Conservation (phyloP, 2,888 invertebrate genomes). For the Nomada flava region DNA sequence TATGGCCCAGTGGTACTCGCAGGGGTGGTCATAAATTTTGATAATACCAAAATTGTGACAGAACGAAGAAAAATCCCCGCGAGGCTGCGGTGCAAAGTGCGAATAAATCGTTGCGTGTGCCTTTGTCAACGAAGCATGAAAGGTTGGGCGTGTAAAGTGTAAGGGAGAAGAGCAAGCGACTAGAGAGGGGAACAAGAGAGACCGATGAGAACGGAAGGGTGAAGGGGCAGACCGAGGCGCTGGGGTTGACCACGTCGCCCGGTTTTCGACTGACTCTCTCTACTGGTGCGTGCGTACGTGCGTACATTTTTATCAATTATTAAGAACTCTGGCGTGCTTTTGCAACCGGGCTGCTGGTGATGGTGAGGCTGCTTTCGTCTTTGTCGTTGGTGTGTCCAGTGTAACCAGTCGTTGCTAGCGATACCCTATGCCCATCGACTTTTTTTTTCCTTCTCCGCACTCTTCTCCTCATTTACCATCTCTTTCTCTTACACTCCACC, state of each 20-base stretch:
- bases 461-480: background rate
- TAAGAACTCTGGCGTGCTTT: constrained; percentile 80
- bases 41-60: constrained; percentile 82
- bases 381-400: constrained; percentile 56
- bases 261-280: constrained; percentile 61
- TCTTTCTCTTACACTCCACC: background rate
- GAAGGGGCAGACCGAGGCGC: constrained; percentile 32
- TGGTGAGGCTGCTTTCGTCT: constrained; percentile 61
- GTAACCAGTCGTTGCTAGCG: constrained; percentile 60
- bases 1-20: constrained; percentile 27
- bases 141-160: constrained; percentile 44
- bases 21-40: constrained; percentile 80
- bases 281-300: constrained; percentile 70
- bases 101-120: constrained; percentile 82
- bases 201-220: constrained; percentile 8
- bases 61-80: constrained; percentile 82
- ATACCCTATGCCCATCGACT: constrained; percentile 70
- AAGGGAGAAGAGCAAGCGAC: constrained; percentile 14
- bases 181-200: constrained; percentile 13
- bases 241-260: constrained; percentile 62
- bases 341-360: constrained; percentile 48
- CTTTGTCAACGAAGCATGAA: constrained; percentile 78
- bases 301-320: constrained; percentile 84
- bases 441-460: constrained; percentile 40
- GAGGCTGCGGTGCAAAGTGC: constrained; percentile 79